A percentile compares a stretch with the other conserved stretches of the same genome.
phyloP scores from a whole-genome alignment of 1,140 invertebrate genomes.

The Eupeodes corollae region DNA sequence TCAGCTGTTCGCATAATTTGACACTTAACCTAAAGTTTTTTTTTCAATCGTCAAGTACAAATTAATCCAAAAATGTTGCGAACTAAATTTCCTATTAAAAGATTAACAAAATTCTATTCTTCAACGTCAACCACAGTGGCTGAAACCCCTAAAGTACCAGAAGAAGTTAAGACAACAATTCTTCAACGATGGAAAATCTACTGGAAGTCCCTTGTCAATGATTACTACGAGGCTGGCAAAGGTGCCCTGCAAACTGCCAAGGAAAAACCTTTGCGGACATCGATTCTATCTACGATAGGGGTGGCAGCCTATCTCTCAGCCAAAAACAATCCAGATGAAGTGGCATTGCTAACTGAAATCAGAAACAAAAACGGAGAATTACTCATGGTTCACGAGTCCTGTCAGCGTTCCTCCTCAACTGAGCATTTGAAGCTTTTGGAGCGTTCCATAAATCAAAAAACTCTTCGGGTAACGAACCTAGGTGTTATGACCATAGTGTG shows the following conservation, averaged over 20 bases:
- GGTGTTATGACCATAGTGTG: slow-evolving; percentile 63
- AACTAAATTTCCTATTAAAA: too few species aligned
- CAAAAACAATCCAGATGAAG: neutral
- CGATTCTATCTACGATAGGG: slow-evolving; percentile 19
- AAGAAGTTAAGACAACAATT: slow-evolving; percentile 25
- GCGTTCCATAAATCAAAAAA: slow-evolving; percentile 48
- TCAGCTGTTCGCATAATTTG: too few species aligned
- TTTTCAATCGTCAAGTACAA: too few species aligned
- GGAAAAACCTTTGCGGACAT: slow-evolving; percentile 41
- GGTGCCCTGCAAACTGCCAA: slow-evolving; percentile 41
- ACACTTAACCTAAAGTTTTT: too few species aligned
- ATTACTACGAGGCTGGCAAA: slow-evolving; percentile 45
- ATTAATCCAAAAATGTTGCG: too few species aligned
- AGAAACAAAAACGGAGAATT: slow-evolving; percentile 42
- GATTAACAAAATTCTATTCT: too few species aligned
- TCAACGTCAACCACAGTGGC: too few species aligned
- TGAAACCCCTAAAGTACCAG: too few species aligned
- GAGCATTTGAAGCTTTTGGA: slow-evolving; percentile 48
- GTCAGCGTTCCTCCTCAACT: slow-evolving; percentile 50
- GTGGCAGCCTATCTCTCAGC: neutral
- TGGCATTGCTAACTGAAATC: neutral
- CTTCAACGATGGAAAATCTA: slow-evolving; percentile 46
- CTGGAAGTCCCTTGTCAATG: slow-evolving; percentile 44
- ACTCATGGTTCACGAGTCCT: slow-evolving; percentile 47
- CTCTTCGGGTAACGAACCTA: slow-evolving; percentile 48